Evolutionary conservation across 2,797 vertebrate genomes (phyloP).

Genomic region (Argentina silus): DNA sequence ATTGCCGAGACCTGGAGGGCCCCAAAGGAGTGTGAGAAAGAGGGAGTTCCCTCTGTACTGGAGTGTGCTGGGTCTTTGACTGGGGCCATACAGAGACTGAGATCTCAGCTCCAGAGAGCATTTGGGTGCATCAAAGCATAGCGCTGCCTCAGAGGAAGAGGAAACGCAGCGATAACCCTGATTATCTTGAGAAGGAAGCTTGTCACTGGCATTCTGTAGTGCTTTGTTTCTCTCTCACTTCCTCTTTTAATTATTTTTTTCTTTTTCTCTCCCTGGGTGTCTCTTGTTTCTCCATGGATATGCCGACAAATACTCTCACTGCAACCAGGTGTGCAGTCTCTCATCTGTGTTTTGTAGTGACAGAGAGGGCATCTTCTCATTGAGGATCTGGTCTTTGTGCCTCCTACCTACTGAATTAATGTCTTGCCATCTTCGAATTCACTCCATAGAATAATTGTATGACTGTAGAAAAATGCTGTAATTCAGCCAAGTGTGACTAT

Average conservation of each 20-base stretch:
- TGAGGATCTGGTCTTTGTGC: background rate
- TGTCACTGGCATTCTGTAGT: conserved; percentile 7
- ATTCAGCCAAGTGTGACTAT: conserved; percentile 51
- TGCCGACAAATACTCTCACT: conserved; percentile 1
- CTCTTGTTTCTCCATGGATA: background rate
- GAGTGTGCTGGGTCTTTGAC: conserved; percentile 40
- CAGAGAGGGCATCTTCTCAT: conserved; percentile 1
- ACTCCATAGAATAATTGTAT: conserved; percentile 35
- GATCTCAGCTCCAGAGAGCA: conserved; percentile 19
- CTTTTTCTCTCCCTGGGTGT: background rate
- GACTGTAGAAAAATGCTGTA: background rate
- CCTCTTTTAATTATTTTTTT: conserved; percentile 1
- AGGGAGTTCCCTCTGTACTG: conserved; percentile 40
- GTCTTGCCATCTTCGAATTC: conserved; percentile 53
- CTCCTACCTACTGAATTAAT: conserved; percentile 35
- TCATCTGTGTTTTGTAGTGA: background rate
- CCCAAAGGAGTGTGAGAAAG: conserved; percentile 60
- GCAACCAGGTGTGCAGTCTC: background rate
- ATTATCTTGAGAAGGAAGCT: conserved; percentile 19
- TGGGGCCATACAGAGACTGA: conserved; percentile 21
- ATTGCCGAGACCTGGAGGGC: conserved; percentile 53
- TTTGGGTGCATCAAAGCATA: conserved; percentile 18
- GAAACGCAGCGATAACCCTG: conserved; percentile 36
- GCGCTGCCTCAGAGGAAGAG: conserved; percentile 36
- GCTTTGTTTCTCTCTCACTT: conserved; percentile 5